phyloP scores from a whole-genome alignment of 1,140 invertebrate species.

The Melipona quadrifasciata region DNA sequence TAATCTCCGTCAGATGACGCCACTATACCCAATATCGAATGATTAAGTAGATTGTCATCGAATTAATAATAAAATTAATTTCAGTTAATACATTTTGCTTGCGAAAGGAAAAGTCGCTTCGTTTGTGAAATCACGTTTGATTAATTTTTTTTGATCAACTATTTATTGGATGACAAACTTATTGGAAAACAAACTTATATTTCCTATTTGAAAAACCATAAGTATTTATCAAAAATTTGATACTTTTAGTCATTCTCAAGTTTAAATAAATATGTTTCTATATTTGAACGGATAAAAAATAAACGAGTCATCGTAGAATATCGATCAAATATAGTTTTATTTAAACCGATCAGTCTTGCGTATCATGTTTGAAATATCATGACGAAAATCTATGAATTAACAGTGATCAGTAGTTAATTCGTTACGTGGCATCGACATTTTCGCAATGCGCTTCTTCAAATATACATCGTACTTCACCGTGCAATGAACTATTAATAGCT shows the following conservation, averaged over 20 bases:
- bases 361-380: no score
- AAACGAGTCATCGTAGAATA: neutral
- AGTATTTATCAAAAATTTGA: neutral
- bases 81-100: constrained; percentile 7
- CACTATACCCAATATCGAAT: neutral
- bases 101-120: neutral
- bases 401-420: neutral
- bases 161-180: no score
- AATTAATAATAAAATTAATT: constrained; percentile 20
- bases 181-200: no score
- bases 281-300: neutral
- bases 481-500: constrained; percentile 67
- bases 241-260: neutral
- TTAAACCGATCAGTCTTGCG: neutral
- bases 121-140: constrained; percentile 3
- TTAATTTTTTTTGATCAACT: neutral
- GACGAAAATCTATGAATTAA: neutral
- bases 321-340: no score
- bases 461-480: constrained; percentile 56
- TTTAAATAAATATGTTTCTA: neutral
- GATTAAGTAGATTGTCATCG: constrained; percentile 7
- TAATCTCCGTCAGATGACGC: neutral
- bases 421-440: constrained; percentile 31
- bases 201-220: neutral
- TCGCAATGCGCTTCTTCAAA: constrained; percentile 41